Evolutionary conservation across 1,140 invertebrate genomes (phyloP), one percentile per base, ranked within the genome.

Genomic region (Dinoponera quadriceps): DNA sequence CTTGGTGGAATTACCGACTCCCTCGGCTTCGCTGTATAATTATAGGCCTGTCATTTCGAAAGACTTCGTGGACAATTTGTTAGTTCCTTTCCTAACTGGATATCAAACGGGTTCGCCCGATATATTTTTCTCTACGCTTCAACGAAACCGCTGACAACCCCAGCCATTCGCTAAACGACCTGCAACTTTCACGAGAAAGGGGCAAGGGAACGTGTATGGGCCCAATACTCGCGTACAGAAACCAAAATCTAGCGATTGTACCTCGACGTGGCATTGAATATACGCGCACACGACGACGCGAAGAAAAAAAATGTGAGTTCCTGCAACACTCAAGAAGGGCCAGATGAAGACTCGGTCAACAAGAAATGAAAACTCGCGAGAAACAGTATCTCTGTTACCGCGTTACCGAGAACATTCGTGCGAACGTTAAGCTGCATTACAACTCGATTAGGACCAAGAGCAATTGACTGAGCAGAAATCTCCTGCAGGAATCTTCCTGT

Each of bases 101-200:
- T 57, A 20, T 57, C 29, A 71, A 80, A 71, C 75, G 33, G n/a
- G 63, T 78, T 78, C 0, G 33, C 51, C 3, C 5, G 33, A 27
- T 25, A 66, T 54, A 71, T 71, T 65, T 80, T 75, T 44, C 14
- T 65, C 14, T n/a, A 55, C 4, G 51, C 22, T 55, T 78, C 27
- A 18, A 77, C 18, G n/a, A 55, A 77, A 33, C 11, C 13, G 38
- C 25, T 38, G 29, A 66, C 16, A 3, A 29, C n/a, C 22, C 13
- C 20, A 4, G 0, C 62, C 18, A 1, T 55, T 78, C 13, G 57
- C 72, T 49, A 49, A 75, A 59, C 4, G 54, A 20, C 0, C 25
- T 55, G 18, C 49, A 80, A 80, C 65, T 69, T 80, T 80, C 65
- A 80, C 65, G n/a, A 57, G 25, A 78, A 69, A 38, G 16, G 29